Conservation (phyloP, 2,797 vertebrate species). For the Lagorchestes hirsutus region DNA sequence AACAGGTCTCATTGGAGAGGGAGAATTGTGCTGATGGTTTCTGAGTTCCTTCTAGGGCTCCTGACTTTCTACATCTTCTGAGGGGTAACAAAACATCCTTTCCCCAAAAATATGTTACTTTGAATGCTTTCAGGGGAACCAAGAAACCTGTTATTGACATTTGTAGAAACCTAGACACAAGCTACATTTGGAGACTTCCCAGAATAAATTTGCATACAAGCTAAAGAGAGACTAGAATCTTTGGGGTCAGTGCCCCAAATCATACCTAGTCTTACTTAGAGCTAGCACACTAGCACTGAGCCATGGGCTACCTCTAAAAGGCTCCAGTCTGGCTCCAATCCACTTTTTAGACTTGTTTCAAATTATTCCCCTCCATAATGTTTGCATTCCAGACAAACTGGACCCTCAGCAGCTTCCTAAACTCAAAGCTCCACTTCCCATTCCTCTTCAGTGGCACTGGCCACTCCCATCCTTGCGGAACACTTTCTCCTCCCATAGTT, state of each 20-base stretch:
- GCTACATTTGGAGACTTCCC: background rate
- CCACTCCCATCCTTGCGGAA: background rate
- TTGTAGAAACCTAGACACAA: background rate
- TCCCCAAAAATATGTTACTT: background rate
- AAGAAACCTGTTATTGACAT: background rate
- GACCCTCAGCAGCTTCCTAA: background rate
- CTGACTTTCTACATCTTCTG: background rate
- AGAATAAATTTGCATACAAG: background rate
- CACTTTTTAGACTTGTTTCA: background rate
- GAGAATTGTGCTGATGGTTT: background rate
- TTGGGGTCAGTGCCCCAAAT: background rate
- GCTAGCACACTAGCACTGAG: background rate
- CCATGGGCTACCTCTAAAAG: background rate
- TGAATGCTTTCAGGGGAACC: background rate
- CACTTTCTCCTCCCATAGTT: conserved; percentile 8
- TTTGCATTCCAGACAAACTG: background rate
- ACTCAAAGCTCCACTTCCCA: background rate
- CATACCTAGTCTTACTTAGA: background rate
- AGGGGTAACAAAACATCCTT: background rate
- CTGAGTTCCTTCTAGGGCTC: no score
- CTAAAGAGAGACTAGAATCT: background rate
- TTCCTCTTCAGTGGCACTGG: background rate
- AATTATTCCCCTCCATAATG: background rate
- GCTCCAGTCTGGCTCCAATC: background rate
- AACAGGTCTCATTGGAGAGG: background rate